Evolutionary conservation across 1,140 invertebrate genomes (phyloP), one percentile per base, ranked within the genome.

Genomic region (Brachionus rotundiformis): DNA sequence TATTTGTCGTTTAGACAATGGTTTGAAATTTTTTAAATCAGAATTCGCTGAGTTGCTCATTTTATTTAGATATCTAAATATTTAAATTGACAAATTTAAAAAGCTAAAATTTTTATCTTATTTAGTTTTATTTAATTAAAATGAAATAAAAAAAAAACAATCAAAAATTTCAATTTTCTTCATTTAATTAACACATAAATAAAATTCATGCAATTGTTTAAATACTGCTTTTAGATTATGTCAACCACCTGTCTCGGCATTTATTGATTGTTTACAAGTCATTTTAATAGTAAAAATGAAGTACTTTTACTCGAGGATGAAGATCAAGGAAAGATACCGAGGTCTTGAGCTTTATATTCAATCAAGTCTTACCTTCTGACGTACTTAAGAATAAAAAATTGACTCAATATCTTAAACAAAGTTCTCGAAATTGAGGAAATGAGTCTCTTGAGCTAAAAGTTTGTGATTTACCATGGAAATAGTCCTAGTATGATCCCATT

Each of bases 1-100:
- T 33, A 68, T 68, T 68, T 68, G 63, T 11, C 63, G 27, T n/a
- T 68, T 68, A n/a, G 63, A 68, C 33, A 68, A 68, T 0, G 63
- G 63, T 16, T 68, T 68, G 33, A 68, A 68, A 19, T 68, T 68
- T 68, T 68, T 68, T 23, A 54, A 19, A 19, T 54, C 47, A 54
- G 47, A 54, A 19, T 54, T 54, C n/a, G 47, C n/a, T 19, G 19
- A 54, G 47, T 54, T 54, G 19, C 5, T 54, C 47, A 54, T 54
- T 23, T 19, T 54, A 54, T 19, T 54, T 23, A 23, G 19, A 54
- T 54, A 3, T 54, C n/a, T 19, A 54, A 19, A 19, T 49, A 19
- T 1, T 49, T 19, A 54, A 54, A 19, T 19, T 54, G 39, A 39
- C 44, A 49, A n/a, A n/a, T n/a, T 16, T 49, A 19, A 49, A 6